phyloP scores from a whole-genome alignment of 2,888 invertebrate species.

The Pyralis farinalis region DNA sequence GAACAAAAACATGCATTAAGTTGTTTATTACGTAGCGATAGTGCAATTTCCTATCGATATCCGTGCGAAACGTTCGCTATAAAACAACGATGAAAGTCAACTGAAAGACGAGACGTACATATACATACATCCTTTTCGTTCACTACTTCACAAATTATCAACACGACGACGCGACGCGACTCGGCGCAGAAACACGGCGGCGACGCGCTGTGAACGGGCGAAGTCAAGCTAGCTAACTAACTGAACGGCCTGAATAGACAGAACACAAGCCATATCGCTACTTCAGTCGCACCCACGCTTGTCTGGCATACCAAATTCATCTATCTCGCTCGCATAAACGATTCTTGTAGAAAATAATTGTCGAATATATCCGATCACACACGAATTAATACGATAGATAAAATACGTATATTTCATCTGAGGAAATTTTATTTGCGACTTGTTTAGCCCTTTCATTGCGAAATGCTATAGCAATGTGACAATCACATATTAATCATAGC shows the following conservation, averaged over 20 bases:
- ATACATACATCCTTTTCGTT: slow-evolving; percentile 78
- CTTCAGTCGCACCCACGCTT: slow-evolving; percentile 60
- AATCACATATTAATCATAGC: slow-evolving; percentile 20
- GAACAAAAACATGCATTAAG: slow-evolving; percentile 52
- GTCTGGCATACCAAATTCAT: slow-evolving; percentile 43
- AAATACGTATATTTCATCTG: slow-evolving; percentile 29
- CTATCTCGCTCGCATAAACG: slow-evolving; percentile 65
- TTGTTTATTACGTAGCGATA: slow-evolving; percentile 74
- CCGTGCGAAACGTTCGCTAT: slow-evolving; percentile 78
- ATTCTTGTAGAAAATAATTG: slow-evolving; percentile 43
- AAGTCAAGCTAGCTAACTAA: slow-evolving; percentile 36
- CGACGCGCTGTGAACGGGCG: slow-evolving; percentile 39
- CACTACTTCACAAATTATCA: slow-evolving; percentile 73
- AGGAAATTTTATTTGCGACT: slow-evolving; percentile 40
- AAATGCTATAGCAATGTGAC: slow-evolving; percentile 33
- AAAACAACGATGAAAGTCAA: slow-evolving; percentile 80
- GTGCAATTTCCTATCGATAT: slow-evolving; percentile 74
- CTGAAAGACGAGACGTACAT: slow-evolving; percentile 80
- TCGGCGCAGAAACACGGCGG: slow-evolving; percentile 32
- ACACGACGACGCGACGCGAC: slow-evolving; percentile 44
- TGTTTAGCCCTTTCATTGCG: slow-evolving; percentile 46
- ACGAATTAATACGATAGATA: slow-evolving; percentile 52
- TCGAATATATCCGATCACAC: slow-evolving; percentile 52
- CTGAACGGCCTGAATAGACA: slow-evolving; percentile 25
- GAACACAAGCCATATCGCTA: slow-evolving; percentile 49